Conservation (phyloP, 2,113 vertebrate species). For the Laticauda laticaudata region DNA sequence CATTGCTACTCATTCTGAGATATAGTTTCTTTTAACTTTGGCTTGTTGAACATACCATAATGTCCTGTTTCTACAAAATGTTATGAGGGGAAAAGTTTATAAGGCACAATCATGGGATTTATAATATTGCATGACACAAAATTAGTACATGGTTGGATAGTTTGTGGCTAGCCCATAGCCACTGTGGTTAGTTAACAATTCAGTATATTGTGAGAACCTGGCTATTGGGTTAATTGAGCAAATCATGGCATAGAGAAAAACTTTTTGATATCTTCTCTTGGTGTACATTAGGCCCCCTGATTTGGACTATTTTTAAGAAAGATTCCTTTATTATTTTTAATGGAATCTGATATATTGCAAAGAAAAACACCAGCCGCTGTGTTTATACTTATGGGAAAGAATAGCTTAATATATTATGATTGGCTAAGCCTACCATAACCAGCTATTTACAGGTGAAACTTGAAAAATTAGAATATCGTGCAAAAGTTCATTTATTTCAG, state of each 20-base stretch:
- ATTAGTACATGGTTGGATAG: neutral
- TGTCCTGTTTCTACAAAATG: neutral
- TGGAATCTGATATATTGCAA: neutral
- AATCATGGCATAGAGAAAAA: neutral
- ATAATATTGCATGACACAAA: neutral
- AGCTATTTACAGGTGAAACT: neutral
- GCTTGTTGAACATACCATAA: neutral
- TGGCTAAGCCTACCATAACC: neutral
- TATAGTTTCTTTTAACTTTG: neutral
- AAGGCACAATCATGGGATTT: neutral
- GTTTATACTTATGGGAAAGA: neutral
- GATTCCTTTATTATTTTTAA: neutral
- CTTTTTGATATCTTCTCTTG: neutral
- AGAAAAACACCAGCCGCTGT: neutral
- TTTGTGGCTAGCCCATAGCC: neutral
- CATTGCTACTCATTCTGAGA: neutral
- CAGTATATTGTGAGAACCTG: neutral
- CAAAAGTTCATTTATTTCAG: too few species aligned
- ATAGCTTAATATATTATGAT: neutral
- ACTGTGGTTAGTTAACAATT: neutral
- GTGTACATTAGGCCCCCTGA: neutral
- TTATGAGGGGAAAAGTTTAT: neutral
- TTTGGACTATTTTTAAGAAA: neutral
- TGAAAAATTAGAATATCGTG: too few species aligned
- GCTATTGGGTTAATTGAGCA: neutral